Base-by-base conservation (phyloP, 2,113 vertebrate species). In the Sisor rabdophorus region DNA sequence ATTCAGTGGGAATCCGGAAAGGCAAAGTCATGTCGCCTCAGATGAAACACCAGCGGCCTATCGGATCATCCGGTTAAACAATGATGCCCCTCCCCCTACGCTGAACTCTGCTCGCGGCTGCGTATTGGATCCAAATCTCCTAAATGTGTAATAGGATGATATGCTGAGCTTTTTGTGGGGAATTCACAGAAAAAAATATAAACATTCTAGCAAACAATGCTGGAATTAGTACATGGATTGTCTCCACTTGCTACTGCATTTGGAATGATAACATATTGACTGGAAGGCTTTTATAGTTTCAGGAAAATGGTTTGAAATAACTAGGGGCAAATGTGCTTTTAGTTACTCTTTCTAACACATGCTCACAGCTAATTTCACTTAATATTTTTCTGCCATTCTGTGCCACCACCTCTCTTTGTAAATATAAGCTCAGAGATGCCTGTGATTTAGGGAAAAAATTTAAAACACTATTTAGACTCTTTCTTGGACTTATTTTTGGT, bases 91-190 rank as follows among this genome's bases (percentile, higher is more conserved):
- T 78, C 92, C 93, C 28, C 89, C 91, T 77, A 90, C 92, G 80
- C 90, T 92, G 59, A 86, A 85, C 85, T 92, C 93, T 85, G 84
- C 91, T 82, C 92, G 92, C 83, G 95, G 94, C 76, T 92, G 93
- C 76, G 94, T 92, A 86, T 86, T 93, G 84, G 83, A 93, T 80
- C 86, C 93, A 10, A 91, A 92, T 79, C 87, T 91, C 36, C 92
- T 93, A 86, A 92, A 93, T 89, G 89, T 90, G 89, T 93, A 89
- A 88, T 65, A 11, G 17, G 20, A 44, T n/a, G 12, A 44, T 36
- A 32, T 24, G 74, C 52, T 8, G 10, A 26, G 12, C 48, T n/a
- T 40, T 26, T 55, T 59, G 56, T 77, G 19, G 50, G 11, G 15
- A 26, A 4, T 28, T 4, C 20, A n/a, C 15, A 20, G 61, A 56